A percentile compares a stretch with the other conserved stretches of the same genome.
Conservation (phyloP, 1,140 invertebrate species). For the Lepidostoma basale region DNA sequence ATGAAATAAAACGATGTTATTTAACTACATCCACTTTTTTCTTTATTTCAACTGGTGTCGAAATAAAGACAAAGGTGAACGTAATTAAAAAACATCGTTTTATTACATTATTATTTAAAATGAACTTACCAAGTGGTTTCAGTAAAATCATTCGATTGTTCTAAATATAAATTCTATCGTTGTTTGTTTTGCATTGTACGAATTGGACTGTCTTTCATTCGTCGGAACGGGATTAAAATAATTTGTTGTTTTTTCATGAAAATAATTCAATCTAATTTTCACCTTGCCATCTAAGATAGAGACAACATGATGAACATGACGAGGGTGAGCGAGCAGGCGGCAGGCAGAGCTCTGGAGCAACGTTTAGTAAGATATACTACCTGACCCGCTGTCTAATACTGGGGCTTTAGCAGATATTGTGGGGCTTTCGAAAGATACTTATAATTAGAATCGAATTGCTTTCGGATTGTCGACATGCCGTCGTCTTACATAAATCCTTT, state of each 20-base stretch:
- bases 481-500: neutral
- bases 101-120: too few species aligned
- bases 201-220: too few species aligned
- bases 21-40: too few species aligned
- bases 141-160: too few species aligned
- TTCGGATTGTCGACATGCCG: neutral
- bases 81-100: too few species aligned
- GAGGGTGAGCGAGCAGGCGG: neutral
- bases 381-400: neutral
- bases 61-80: too few species aligned
- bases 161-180: too few species aligned
- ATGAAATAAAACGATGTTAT: too few species aligned
- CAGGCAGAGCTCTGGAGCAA: neutral
- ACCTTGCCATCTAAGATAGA: neutral
- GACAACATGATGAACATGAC: neutral
- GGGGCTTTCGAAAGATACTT: neutral
- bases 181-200: too few species aligned
- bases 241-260: conserved; percentile 17
- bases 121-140: too few species aligned
- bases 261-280: conserved; percentile 8
- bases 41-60: too few species aligned
- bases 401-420: neutral
- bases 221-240: conserved; percentile 17
- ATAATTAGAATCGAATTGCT: conserved; percentile 2
- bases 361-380: conserved; percentile 2